These are phyloP conservation scores for Onychostruthus taczanowskii DNA, from an alignment of 2,113 vertebrate species.

Conservation along the genomic window DNA sequence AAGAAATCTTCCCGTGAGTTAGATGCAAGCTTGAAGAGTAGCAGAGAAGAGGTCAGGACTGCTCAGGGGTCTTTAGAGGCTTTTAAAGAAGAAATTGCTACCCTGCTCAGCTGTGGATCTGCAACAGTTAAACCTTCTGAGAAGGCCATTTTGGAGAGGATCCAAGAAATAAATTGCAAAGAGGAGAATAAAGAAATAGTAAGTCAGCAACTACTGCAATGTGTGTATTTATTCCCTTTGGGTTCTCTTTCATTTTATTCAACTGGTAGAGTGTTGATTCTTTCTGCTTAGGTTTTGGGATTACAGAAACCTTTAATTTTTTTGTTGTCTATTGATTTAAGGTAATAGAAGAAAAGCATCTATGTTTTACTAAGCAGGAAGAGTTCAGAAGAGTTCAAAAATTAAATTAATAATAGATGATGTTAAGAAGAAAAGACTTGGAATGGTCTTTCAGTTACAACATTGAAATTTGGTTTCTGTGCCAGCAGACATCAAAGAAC, in stretches of 20 bases:
- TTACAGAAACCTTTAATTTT: neutral
- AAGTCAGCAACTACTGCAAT: slow-evolving; percentile 2
- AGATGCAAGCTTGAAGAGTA: slow-evolving; percentile 68
- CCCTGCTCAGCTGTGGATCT: slow-evolving; percentile 54
- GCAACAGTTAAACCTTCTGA: slow-evolving; percentile 45
- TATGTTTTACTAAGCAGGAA: neutral
- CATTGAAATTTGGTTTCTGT: neutral
- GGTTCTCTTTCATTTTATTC: neutral
- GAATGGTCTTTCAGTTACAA: neutral
- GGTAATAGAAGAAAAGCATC: neutral
- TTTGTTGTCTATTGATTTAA: neutral
- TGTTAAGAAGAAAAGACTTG: neutral
- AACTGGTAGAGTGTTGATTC: neutral
- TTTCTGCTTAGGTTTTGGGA: neutral
- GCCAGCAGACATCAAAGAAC: neutral
- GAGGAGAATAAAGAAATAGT: slow-evolving; percentile 68
- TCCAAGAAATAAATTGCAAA: slow-evolving; percentile 68
- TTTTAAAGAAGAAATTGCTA: slow-evolving; percentile 76
- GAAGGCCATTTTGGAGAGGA: slow-evolving; percentile 71
- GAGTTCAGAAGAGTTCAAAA: neutral
- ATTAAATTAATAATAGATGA: neutral
- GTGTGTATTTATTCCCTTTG: neutral
- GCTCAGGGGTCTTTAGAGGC: slow-evolving; percentile 47
- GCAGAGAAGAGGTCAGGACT: slow-evolving; percentile 62
- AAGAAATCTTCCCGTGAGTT: slow-evolving; percentile 75